Conservation (phyloP, 2,113 vertebrate species). For the Rhea pennata region DNA sequence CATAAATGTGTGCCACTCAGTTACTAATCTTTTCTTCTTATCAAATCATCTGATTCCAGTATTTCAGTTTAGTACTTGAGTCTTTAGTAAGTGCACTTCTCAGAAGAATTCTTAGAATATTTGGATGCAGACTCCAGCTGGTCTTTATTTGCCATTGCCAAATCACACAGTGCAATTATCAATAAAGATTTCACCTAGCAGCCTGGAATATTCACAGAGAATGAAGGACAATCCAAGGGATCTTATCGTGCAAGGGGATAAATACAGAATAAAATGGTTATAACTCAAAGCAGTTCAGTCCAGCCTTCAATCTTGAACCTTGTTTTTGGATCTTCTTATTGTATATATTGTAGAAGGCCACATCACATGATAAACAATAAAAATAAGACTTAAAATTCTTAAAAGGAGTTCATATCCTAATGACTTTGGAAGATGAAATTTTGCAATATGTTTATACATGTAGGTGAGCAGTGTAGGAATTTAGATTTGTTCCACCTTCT, state of each 20-base stretch:
- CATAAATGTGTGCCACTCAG: neutral
- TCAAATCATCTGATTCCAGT: neutral
- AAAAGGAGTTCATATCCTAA: neutral
- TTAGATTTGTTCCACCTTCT: neutral
- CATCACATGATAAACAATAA: neutral
- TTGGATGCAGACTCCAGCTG: neutral
- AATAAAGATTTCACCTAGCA: neutral
- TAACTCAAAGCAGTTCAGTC: neutral
- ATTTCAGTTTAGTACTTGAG: neutral
- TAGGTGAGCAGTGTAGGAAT: neutral
- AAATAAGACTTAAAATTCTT: neutral
- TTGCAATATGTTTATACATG: neutral
- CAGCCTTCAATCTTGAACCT: neutral
- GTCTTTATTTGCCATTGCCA: neutral
- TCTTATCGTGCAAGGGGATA: neutral
- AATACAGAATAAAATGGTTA: neutral
- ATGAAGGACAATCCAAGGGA: neutral
- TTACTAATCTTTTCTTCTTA: neutral
- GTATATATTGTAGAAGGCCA: neutral
- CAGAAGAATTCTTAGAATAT: neutral
- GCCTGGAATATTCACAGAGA: neutral
- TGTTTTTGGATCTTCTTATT: neutral
- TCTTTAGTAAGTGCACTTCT: neutral
- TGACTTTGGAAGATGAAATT: neutral
- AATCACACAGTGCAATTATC: neutral